phyloP scores from a whole-genome alignment of 2,797 vertebrate species.

The Bovichtus variegatus region DNA sequence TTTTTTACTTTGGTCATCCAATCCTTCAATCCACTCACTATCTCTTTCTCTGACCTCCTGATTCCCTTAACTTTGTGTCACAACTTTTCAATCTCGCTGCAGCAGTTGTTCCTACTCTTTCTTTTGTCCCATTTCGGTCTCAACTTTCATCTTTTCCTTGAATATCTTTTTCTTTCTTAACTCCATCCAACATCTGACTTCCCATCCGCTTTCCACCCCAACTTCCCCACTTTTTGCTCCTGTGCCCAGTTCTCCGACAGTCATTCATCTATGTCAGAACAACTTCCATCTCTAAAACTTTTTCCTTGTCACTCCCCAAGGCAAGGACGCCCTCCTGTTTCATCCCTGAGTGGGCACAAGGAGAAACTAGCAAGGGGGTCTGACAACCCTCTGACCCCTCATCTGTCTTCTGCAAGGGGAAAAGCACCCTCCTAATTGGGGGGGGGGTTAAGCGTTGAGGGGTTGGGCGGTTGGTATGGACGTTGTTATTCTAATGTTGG shows the following conservation, averaged over 20 bases:
- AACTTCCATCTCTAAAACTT: slow-evolving; percentile 62
- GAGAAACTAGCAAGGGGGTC: slow-evolving; percentile 79
- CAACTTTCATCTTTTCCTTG: slow-evolving; percentile 9
- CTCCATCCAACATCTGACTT: slow-evolving; percentile 42
- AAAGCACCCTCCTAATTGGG: slow-evolving; percentile 82
- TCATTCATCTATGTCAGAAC: slow-evolving; percentile 71
- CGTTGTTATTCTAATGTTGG: slow-evolving; percentile 83
- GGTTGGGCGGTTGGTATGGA: slow-evolving; percentile 64
- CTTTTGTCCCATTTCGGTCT: slow-evolving; percentile 22
- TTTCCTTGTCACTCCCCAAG: slow-evolving; percentile 60
- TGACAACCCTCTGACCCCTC: slow-evolving; percentile 79
- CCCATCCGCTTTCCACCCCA: slow-evolving; percentile 34
- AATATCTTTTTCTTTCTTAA: slow-evolving; percentile 11
- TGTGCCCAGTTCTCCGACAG: slow-evolving; percentile 41
- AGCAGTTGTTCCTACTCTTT: not conserved
- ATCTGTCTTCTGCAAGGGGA: slow-evolving; percentile 83
- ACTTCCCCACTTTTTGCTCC: slow-evolving; percentile 18
- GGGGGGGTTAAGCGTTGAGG: slow-evolving; percentile 52
- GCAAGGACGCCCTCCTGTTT: slow-evolving; percentile 66
- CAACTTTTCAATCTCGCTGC: not conserved
- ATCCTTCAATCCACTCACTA: slow-evolving; percentile 11
- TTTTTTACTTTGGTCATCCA: slow-evolving; percentile 36
- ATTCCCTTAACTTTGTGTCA: slow-evolving; percentile 5
- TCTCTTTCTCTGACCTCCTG: slow-evolving; percentile 19
- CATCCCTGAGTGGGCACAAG: slow-evolving; percentile 63